Percentiles rank a stretch among this genome's conserved stretches.
Conservation (phyloP, 1,140 invertebrate species). For the Zaprionus taronus region DNA sequence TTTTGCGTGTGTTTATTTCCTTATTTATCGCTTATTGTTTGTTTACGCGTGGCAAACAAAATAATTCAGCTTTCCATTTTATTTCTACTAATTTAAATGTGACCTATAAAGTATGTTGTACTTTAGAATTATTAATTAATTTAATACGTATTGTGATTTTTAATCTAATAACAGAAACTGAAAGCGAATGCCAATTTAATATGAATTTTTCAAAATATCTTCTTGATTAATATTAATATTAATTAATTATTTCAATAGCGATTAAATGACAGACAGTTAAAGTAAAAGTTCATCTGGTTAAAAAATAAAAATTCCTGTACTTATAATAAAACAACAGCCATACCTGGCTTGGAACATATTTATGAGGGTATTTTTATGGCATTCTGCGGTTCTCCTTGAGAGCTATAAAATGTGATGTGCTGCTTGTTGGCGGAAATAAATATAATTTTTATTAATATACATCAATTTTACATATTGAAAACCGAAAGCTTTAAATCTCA, state of each 20-base stretch:
- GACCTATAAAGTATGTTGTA: neutral
- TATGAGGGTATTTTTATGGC: neutral
- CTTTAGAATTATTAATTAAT: neutral
- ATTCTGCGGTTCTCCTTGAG: neutral
- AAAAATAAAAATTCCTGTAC: neutral
- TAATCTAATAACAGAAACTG: neutral
- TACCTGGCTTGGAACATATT: neutral
- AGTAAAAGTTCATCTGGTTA: neutral
- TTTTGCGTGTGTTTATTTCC: constrained; percentile 42
- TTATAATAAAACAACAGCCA: neutral
- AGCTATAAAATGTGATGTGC: constrained; percentile 1
- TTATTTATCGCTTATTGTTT: constrained; percentile 49
- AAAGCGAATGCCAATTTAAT: neutral
- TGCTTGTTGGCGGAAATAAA: constrained; percentile 3
- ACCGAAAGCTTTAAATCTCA: neutral
- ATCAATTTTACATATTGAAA: constrained; percentile 1
- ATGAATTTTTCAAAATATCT: too few species aligned
- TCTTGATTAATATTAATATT: neutral
- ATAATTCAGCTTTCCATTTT: constrained; percentile 13
- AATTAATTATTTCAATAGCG: neutral
- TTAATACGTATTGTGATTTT: neutral
- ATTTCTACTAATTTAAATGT: neutral
- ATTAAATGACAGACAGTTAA: neutral
- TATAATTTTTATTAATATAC: constrained; percentile 6
- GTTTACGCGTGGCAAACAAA: constrained; percentile 7